These are phyloP conservation scores for Ophiothrix spiculata DNA, from an alignment of 35 echinoderm and acorn worm genomes.

Conservation along the genomic window DNA sequence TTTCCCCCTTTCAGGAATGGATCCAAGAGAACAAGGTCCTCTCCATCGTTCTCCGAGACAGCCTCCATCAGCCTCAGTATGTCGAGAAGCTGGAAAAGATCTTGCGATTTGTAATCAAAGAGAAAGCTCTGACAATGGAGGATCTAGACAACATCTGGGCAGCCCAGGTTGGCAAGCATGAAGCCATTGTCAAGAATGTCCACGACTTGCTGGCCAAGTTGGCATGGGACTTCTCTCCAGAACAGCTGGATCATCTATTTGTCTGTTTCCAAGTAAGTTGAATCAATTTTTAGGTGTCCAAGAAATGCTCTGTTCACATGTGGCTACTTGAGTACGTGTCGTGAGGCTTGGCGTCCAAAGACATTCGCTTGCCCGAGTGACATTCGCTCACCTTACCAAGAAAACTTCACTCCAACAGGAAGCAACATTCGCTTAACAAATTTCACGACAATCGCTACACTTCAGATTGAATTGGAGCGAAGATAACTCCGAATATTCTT, in stretches of 20 bases:
- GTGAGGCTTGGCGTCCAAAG: too few relatives aligned
- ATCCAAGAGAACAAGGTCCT: constrained; percentile 99
- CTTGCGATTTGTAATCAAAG: constrained; percentile 93
- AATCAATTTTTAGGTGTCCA: too few relatives aligned
- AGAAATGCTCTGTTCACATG: too few relatives aligned
- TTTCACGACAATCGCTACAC: too few relatives aligned
- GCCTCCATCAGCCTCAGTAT: constrained; percentile 97
- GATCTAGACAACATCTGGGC: constrained; percentile 98
- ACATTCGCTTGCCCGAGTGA: too few relatives aligned
- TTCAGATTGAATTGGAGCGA: too few relatives aligned
- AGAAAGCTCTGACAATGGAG: constrained; percentile 94
- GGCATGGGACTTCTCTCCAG: constrained; percentile 98
- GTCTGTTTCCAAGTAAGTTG: constrained; percentile 86
- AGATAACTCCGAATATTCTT: too few relatives aligned
- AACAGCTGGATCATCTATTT: constrained; percentile 96
- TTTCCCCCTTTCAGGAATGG: constrained; percentile 72
- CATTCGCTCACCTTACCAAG: too few relatives aligned
- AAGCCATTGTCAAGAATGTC: constrained; percentile 97
- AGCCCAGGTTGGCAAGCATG: constrained; percentile 97
- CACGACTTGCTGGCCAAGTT: constrained; percentile 96
- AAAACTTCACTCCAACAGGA: too few relatives aligned
- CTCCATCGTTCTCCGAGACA: constrained; percentile 91
- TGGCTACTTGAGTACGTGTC: too few relatives aligned
- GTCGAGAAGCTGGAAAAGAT: constrained; percentile 95
- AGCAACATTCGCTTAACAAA: too few relatives aligned